phyloP scores from a whole-genome alignment of 2,113 vertebrate genomes.

The Orycteropus afer region DNA sequence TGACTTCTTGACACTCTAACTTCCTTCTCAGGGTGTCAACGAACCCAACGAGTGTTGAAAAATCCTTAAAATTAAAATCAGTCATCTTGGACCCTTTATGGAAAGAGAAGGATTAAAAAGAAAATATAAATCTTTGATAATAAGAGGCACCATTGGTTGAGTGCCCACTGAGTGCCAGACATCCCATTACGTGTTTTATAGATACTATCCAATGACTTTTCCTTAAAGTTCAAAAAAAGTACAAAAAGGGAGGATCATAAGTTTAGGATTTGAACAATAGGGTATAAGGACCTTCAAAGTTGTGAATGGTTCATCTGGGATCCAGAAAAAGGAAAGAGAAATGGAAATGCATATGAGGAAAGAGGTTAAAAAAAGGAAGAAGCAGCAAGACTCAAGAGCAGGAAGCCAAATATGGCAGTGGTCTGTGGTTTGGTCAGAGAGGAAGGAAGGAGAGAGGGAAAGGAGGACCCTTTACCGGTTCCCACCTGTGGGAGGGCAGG shows the following conservation, averaged over 20 bases:
- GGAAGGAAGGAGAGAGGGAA: not conserved
- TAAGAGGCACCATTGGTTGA: not conserved
- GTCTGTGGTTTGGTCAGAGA: not conserved
- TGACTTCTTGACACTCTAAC: not conserved
- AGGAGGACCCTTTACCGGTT: not conserved
- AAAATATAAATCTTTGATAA: not conserved
- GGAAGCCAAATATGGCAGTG: not conserved
- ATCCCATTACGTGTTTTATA: not conserved
- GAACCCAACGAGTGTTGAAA: not conserved
- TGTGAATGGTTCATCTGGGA: not conserved
- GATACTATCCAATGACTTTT: not conserved
- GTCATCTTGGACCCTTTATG: not conserved
- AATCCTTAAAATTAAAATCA: not conserved
- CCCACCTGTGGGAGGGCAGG: conserved; percentile 86
- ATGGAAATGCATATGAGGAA: not conserved
- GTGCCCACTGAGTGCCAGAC: not conserved
- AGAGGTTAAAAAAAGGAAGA: not conserved
- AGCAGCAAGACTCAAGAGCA: not conserved
- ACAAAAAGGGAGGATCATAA: not conserved
- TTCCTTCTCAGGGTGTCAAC: not conserved
- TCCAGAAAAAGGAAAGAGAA: conserved; percentile 11
- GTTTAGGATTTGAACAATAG: not conserved
- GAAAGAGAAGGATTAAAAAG: not conserved
- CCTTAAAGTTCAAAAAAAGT: not conserved
- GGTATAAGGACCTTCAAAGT: not conserved